Base-by-base conservation (phyloP, 2,888 invertebrate genomes). In the Lasiommata megera region DNA sequence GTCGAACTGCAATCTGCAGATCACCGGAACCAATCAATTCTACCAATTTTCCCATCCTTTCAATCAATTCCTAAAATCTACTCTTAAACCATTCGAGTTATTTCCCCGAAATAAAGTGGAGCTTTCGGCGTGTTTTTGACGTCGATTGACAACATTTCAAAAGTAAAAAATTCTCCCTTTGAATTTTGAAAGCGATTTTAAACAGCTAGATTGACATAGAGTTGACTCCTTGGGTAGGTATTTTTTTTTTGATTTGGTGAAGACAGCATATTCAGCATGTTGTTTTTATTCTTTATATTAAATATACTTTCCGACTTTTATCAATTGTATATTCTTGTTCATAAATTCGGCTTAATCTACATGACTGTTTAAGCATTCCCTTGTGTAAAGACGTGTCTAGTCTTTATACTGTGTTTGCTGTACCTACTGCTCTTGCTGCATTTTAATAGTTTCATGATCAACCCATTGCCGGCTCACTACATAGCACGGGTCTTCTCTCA, bases 11-110 rank as follows among this genome's bases (percentile, higher is more conserved):
- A 73, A 70, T 71, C 72, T 66, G 56, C 56, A 61, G 51, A 63
- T 60, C 67, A 65, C 68, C 64, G 69, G 68, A 71, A 72, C 73
- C 78, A 80, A 79, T 82, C 75, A 82, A 72, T 74, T 70, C 83
- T 81, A 83, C 82, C 82, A 80, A 75, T 74, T 79, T 77, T 80
- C 73, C 80, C 82, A 82, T 82, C 80, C 82, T 73, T 79, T 77
- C 71, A 76, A 71, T 52, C 52, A 52, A 52, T 40, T 52, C n/a
- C 52, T 40, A 52, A 52, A 52, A 52, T 52, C 52, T 29, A 52
- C 52, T 52, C 40, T 52, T 51, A 40, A 41, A 41, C 29, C 41
- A 17, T 17, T 52, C 31, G 29, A 41, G 52, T 34, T 41, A 52
- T 52, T 52, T 52, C 11, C 41, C 36, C n/a, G n/a, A n/a, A 38